Percentiles rank a stretch among this genome's conserved stretches.
These are phyloP conservation scores for Galerucella nymphaeae DNA, from an alignment of 2,888 invertebrate genomes.

Conservation along the genomic window DNA sequence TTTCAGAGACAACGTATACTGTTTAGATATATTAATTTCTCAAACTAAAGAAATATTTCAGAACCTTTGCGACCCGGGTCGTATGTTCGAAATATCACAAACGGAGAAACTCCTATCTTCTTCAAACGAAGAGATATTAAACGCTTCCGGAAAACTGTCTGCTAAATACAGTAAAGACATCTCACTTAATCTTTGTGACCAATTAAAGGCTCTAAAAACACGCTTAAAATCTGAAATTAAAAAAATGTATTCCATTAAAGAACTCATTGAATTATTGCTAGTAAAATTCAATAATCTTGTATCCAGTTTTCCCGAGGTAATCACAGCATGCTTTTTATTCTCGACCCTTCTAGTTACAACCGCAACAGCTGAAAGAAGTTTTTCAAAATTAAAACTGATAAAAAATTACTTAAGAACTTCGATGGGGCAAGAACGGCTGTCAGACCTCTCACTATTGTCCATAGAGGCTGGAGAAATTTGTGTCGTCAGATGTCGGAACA, in stretches of 20 bases:
- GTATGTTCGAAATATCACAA: slow-evolving; percentile 27
- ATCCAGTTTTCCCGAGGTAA: slow-evolving; percentile 49
- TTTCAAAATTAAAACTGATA: slow-evolving; percentile 43
- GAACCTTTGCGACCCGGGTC: slow-evolving; percentile 16
- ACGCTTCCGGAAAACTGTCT: slow-evolving; percentile 27
- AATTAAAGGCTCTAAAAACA: slow-evolving; percentile 48
- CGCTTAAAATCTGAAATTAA: slow-evolving; percentile 41
- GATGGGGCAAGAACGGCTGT: slow-evolving; percentile 39
- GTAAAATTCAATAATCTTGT: slow-evolving; percentile 50
- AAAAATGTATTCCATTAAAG: slow-evolving; percentile 50
- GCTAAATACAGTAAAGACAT: slow-evolving; percentile 47
- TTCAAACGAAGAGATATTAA: slow-evolving; percentile 48
- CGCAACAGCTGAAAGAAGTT: slow-evolving; percentile 41
- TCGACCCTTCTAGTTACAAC: slow-evolving; percentile 47
- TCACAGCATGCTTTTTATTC: slow-evolving; percentile 49
- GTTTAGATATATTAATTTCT: slow-evolving; percentile 45
- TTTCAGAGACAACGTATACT: slow-evolving; percentile 37
- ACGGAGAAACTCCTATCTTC: slow-evolving; percentile 52
- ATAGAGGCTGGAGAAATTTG: no score
- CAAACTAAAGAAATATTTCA: slow-evolving; percentile 24
- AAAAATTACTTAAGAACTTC: slow-evolving; percentile 44
- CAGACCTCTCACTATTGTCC: slow-evolving; percentile 41
- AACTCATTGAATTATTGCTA: slow-evolving; percentile 51
- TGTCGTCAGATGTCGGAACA: no score
- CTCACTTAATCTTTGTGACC: slow-evolving; percentile 47